A percentile compares a stretch with the other conserved stretches of the same genome.
phyloP scores from a whole-genome alignment of 2,113 vertebrate genomes.

The Nasalis larvatus region DNA sequence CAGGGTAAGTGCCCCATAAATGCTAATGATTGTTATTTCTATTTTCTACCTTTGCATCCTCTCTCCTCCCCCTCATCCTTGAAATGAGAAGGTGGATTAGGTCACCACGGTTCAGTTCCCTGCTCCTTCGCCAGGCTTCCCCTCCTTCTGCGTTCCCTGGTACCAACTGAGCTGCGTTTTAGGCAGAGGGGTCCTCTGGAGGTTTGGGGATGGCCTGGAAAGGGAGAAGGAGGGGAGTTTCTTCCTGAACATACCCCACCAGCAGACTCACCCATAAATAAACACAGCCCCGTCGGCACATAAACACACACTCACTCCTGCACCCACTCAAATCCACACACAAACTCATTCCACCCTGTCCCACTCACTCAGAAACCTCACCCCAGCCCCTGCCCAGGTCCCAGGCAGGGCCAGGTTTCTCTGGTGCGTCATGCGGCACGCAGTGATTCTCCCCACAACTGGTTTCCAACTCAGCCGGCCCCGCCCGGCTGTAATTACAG shows the following conservation, averaged over 20 bases:
- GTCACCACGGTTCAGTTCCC: background rate
- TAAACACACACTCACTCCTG: background rate
- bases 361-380: background rate
- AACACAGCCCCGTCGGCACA: background rate
- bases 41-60: rapidly evolving
- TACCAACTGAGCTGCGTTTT: background rate
- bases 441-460: background rate
- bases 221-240: background rate
- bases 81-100: background rate
- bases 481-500: background rate
- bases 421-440: rapidly evolving
- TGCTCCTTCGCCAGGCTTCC: background rate
- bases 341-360: too few relatives aligned
- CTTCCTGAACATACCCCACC: background rate
- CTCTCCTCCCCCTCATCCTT: too few relatives aligned
- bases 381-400: background rate
- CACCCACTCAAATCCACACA: background rate
- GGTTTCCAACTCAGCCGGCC: background rate
- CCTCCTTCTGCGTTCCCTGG: background rate
- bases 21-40: background rate
- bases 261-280: background rate
- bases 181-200: background rate
- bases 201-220: background rate
- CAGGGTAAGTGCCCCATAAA: rapidly evolving
- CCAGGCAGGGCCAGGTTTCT: background rate